A percentile compares a stretch with the other conserved stretches of the same genome.
Conservation (phyloP, 30 jellyfish, hydroid and myxozoan species). For the Turritopsis rubra region DNA sequence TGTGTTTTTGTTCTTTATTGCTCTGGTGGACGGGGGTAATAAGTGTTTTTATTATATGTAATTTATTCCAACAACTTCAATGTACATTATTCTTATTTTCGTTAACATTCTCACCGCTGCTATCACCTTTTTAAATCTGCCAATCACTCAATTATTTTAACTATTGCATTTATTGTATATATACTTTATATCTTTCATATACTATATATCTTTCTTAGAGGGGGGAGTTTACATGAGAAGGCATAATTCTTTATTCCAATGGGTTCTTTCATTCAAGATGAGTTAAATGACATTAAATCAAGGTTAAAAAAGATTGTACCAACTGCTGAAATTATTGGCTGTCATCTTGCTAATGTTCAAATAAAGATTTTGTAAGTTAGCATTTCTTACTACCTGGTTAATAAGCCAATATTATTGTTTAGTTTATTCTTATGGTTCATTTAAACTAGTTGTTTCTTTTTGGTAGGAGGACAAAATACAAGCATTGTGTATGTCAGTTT, state of each 20-base stretch:
- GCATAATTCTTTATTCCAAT: background rate
- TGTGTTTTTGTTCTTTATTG: too few relatives aligned
- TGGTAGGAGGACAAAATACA: conserved; percentile 73
- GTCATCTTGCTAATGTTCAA: conserved; percentile 64
- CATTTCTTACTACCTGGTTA: background rate
- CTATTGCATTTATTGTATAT: background rate
- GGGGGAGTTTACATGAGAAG: background rate
- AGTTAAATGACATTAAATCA: conserved; percentile 54
- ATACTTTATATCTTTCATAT: background rate
- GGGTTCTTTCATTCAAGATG: conserved; percentile 43
- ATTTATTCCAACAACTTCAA: too few relatives aligned
- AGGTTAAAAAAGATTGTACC: conserved; percentile 42
- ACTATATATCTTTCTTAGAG: background rate
- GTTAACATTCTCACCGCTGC: too few relatives aligned
- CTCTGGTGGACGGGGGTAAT: too few relatives aligned
- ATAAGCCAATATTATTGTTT: too few relatives aligned
- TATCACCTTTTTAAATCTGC: too few relatives aligned
- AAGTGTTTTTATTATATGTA: too few relatives aligned
- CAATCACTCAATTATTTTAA: too few relatives aligned
- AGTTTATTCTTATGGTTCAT: too few relatives aligned
- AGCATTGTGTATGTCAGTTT: conserved; percentile 57
- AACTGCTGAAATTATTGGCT: conserved; percentile 57
- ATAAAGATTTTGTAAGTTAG: conserved; percentile 45
- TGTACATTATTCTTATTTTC: too few relatives aligned
- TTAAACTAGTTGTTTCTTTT: conserved; percentile 2